Conservation (phyloP, 1,140 invertebrate genomes). For the Cecropterus lyciades region DNA sequence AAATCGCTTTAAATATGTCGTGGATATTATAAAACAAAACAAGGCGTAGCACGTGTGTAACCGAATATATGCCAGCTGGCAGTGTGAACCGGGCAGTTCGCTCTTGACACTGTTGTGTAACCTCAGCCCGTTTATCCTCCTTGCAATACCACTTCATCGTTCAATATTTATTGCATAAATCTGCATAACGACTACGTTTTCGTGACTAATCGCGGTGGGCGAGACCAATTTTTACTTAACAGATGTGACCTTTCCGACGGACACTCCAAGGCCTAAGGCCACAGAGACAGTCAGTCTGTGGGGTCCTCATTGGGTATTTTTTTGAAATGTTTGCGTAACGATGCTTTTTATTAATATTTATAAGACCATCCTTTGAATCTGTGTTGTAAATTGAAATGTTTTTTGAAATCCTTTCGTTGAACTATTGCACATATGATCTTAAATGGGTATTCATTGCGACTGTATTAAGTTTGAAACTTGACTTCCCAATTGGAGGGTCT, state of each 20-base stretch:
- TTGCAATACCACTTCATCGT: constrained; percentile 46
- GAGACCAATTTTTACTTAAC: constrained; percentile 28
- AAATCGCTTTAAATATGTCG: too few relatives aligned
- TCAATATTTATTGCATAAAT: constrained; percentile 58
- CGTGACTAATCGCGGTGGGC: constrained; percentile 46
- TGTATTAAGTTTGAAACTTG: too few relatives aligned
- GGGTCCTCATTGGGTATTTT: not conserved
- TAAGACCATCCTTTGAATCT: too few relatives aligned
- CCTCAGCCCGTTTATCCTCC: constrained; percentile 51
- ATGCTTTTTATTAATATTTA: too few relatives aligned
- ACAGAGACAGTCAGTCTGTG: constrained; percentile 31
- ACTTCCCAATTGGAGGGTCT: too few relatives aligned
- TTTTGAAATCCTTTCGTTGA: too few relatives aligned
- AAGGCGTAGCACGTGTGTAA: too few relatives aligned
- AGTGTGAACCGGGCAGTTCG: constrained; percentile 22
- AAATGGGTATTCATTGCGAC: too few relatives aligned
- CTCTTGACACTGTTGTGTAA: constrained; percentile 56
- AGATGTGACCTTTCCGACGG: constrained; percentile 24
- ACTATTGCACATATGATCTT: too few relatives aligned
- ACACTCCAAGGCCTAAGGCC: constrained; percentile 17
- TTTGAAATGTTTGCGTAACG: constrained; percentile 1
- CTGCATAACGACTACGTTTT: constrained; percentile 48
- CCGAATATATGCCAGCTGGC: constrained; percentile 5
- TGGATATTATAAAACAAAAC: too few relatives aligned
- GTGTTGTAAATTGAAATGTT: too few relatives aligned